phyloP scores from a whole-genome alignment of 2,113 vertebrate species.

The Synodontis membranacea region DNA sequence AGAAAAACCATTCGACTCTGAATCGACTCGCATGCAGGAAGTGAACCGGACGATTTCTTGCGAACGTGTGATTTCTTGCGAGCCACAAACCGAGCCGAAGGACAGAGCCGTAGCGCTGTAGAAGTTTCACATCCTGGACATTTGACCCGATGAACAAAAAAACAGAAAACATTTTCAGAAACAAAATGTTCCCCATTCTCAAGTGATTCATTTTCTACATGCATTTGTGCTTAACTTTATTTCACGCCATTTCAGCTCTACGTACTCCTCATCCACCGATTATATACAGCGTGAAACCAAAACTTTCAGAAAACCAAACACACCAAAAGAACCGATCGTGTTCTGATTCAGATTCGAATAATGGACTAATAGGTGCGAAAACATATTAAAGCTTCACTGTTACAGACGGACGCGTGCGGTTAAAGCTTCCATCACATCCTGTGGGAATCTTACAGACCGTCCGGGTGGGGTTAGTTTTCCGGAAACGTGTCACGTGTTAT shows the following conservation, averaged over 20 bases:
- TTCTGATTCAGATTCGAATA: not conserved
- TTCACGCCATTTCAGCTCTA: not conserved
- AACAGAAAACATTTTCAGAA: too few species aligned
- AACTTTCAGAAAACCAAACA: not conserved
- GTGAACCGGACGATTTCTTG: not conserved
- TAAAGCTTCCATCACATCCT: not conserved
- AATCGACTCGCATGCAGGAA: not conserved
- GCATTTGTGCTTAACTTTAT: not conserved
- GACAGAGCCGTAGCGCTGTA: not conserved
- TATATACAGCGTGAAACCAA: not conserved
- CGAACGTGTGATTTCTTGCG: not conserved
- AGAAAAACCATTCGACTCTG: not conserved
- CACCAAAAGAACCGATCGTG: not conserved
- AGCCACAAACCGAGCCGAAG: not conserved
- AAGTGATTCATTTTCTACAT: not conserved
- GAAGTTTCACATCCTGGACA: not conserved
- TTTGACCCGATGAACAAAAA: not conserved
- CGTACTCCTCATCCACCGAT: not conserved
- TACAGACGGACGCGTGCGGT: too few species aligned
- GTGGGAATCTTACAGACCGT: not conserved
- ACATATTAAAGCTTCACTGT: not conserved
- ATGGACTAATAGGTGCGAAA: not conserved
- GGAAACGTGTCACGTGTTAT: not conserved
- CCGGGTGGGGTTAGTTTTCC: not conserved
- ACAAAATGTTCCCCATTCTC: not conserved